These are phyloP conservation scores for Microtus agrestis DNA, from an alignment of 2,797 vertebrate species.

Conservation along the genomic window DNA sequence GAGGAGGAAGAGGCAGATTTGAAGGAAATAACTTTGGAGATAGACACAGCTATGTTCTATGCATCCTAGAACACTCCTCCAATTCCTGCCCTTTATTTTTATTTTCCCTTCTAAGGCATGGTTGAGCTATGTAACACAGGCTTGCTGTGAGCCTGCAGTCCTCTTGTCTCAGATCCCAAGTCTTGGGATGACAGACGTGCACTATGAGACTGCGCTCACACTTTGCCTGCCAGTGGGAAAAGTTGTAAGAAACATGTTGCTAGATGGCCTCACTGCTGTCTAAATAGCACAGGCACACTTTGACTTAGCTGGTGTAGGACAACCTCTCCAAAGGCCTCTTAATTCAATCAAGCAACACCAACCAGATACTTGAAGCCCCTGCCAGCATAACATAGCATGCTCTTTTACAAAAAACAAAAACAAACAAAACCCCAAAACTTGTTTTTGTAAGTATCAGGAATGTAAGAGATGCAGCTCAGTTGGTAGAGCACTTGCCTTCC, in stretches of 20 bases:
- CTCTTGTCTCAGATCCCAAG: neutral
- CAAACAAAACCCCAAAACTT: too few species aligned
- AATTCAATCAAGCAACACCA: neutral
- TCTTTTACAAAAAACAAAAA: neutral
- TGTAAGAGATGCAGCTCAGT: neutral
- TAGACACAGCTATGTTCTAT: neutral
- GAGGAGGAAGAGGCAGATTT: neutral
- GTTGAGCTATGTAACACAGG: neutral
- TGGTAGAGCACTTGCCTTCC: neutral
- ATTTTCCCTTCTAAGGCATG: neutral
- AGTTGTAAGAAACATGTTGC: neutral
- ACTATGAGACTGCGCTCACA: neutral
- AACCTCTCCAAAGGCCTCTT: neutral
- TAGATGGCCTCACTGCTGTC: neutral
- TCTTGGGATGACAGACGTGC: neutral
- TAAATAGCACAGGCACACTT: neutral
- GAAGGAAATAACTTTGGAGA: neutral
- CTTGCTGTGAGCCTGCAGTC: neutral
- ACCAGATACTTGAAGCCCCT: neutral
- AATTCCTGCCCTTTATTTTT: neutral
- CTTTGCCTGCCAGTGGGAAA: neutral
- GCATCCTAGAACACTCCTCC: neutral
- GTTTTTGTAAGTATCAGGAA: neutral
- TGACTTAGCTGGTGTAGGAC: neutral
- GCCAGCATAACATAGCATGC: neutral